Evolutionary conservation across 2,888 invertebrate species (phyloP), one percentile per base, ranked within the genome.

Genomic region (Vanessa cardui): DNA sequence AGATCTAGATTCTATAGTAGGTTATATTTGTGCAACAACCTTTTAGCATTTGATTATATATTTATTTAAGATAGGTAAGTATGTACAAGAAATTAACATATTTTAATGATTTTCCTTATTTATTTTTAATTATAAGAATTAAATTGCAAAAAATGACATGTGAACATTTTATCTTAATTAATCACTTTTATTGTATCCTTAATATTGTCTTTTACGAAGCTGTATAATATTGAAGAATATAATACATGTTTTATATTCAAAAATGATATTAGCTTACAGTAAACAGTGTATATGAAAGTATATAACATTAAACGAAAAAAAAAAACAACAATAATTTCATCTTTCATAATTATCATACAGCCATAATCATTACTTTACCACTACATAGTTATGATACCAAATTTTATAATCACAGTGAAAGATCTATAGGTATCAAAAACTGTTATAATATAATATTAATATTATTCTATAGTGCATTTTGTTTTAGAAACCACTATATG

Each of bases 401-500:
- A 73, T 62, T 70, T 75, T 69, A 74, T 71, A 76, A 79, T 79
- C 77, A 77, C 78, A 79, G 78, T 76, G 72, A 82, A 81, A 81
- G 80, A 83, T 83, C 73, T 76, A 83, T 77, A 81, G 73, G 69
- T 78, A 76, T 78, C 79, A 80, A 80, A 86, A 84, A 82, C 78
- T 76, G 80, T 81, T 39, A 56, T 39, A 82, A 82, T 80, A 82
- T 76, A 81, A 82, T 81, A 52, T 12, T 59, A 60, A 56, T 65
- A 69, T 77, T 81, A 79, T 82, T 75, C 80, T 77, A 82, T 84
- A 88, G 90, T 90, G 86, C 86, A 86, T 78, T 77, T 81, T 78
- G 78, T 79, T 82, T 85, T 78, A 79, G 80, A 84, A 88, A 86
- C 79, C 82, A 83, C 83, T 86, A 83, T 86, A 80, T 80, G 83